Percentiles rank a stretch among this genome's conserved stretches.
Evolutionary conservation across 2,888 invertebrate genomes (phyloP).

Genomic region (Lucinisca nassula): DNA sequence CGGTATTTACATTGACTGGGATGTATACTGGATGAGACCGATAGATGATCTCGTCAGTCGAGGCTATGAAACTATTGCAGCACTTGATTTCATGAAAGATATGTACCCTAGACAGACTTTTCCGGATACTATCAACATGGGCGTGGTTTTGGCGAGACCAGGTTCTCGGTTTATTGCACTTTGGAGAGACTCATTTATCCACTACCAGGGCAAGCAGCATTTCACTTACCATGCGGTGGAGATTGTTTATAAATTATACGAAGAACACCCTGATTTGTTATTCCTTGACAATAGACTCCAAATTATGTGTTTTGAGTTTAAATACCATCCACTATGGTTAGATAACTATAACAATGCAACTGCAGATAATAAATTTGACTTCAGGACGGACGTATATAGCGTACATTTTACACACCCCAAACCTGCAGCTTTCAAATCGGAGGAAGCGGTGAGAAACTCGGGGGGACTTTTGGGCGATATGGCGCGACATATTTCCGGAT

Average conservation of each 20-base stretch:
- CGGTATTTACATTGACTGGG: conserved; percentile 84
- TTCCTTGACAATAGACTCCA: conserved; percentile 78
- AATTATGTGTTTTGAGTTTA: conserved; percentile 81
- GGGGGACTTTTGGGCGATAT: background rate
- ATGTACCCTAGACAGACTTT: background rate
- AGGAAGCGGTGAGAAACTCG: background rate
- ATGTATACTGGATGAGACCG: conserved; percentile 69
- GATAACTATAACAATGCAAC: conserved; percentile 75
- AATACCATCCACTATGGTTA: conserved; percentile 80
- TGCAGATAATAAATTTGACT: conserved; percentile 75
- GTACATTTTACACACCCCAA: background rate
- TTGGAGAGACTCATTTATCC: conserved; percentile 64
- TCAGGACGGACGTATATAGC: background rate
- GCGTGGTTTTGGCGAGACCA: background rate
- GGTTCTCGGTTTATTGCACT: background rate
- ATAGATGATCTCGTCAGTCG: background rate
- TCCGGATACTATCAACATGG: too few species aligned
- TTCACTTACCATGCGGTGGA: conserved; percentile 68
- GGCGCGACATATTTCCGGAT: background rate
- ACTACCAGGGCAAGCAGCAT: conserved; percentile 55
- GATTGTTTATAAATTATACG: conserved; percentile 74
- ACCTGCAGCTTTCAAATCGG: background rate
- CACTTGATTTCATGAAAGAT: background rate
- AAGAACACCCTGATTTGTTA: conserved; percentile 78
- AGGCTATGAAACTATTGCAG: background rate